These are phyloP conservation scores for Herpetotheres cachinnans DNA, from an alignment of 2,113 vertebrate species.

Conservation along the genomic window DNA sequence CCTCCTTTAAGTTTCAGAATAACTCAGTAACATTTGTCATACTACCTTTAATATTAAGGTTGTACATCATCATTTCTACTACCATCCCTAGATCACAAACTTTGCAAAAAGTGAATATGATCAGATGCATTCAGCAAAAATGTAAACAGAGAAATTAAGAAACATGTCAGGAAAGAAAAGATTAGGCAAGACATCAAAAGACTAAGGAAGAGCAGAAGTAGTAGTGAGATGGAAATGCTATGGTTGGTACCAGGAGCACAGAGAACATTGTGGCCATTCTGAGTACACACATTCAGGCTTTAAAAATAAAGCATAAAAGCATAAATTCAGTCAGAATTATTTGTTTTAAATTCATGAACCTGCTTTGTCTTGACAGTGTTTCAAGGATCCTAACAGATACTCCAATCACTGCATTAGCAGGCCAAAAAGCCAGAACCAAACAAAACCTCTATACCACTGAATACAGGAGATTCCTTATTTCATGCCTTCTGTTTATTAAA, in stretches of 20 bases:
- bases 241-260: not conserved
- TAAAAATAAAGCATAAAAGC: not conserved
- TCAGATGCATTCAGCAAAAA: not conserved
- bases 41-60: not conserved
- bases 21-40: not conserved
- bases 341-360: not conserved
- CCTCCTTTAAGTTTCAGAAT: not conserved
- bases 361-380: not conserved
- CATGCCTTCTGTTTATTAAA: not conserved
- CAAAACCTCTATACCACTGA: not conserved
- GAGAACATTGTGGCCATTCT: not conserved
- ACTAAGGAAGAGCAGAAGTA: not conserved
- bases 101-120: not conserved
- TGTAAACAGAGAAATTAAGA: not conserved
- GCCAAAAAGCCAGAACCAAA: not conserved
- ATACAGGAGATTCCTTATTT: not conserved
- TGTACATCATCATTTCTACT: not conserved
- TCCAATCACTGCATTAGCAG: not conserved
- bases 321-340: not conserved
- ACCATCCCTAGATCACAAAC: not conserved
- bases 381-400: not conserved
- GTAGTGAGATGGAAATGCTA: not conserved
- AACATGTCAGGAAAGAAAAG: not conserved
- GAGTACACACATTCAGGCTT: not conserved
- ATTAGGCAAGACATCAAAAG: not conserved